Conservation (phyloP, 2,113 vertebrate species). For the Bubalus kerabau region DNA sequence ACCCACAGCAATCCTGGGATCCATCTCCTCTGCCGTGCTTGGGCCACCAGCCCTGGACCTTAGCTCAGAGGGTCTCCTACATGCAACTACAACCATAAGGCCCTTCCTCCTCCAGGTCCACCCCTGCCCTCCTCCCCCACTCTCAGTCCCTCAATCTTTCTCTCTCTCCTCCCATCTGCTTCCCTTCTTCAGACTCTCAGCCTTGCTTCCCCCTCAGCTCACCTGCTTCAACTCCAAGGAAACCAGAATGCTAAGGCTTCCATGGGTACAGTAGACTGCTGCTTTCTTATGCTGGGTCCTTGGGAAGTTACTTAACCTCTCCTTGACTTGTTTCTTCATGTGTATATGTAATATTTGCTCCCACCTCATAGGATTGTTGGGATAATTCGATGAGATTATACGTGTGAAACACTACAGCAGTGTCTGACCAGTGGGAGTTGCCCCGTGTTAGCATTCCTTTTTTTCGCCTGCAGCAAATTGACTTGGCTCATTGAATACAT, state of each 20-base stretch:
- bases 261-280: background rate
- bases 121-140: background rate
- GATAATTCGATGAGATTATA: background rate
- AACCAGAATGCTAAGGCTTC: background rate
- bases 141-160: background rate
- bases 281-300: background rate
- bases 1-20: background rate
- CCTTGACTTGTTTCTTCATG: background rate
- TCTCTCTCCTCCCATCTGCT: background rate
- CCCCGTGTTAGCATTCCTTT: background rate
- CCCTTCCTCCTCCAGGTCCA: background rate
- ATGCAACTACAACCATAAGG: rapidly evolving
- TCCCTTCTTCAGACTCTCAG: background rate
- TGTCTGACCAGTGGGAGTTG: background rate
- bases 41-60: background rate
- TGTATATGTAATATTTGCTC: background rate
- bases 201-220: background rate
- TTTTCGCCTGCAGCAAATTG: background rate
- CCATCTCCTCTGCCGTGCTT: background rate
- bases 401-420: background rate
- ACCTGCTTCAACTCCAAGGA: background rate
- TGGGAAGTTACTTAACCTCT: background rate
- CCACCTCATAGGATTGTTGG: background rate
- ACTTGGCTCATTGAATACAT: background rate
- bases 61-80: background rate